Base-by-base conservation (phyloP, 1,140 invertebrate genomes). In the Apis laboriosa region DNA sequence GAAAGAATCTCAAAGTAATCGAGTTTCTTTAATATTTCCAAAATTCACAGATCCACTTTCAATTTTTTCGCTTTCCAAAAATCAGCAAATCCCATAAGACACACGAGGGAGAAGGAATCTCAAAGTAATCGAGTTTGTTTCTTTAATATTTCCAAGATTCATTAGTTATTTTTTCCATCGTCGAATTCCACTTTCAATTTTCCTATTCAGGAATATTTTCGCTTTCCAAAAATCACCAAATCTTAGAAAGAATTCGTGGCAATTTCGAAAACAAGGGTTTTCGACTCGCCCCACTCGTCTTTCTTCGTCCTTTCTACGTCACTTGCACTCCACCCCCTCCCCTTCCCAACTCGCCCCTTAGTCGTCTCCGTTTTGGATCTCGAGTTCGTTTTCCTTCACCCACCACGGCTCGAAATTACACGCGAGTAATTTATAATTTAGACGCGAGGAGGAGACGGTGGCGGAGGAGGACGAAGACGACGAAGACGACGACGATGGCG, bases 381-480 rank as follows among this genome's bases (percentile, higher is more conserved):
- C 63, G 80, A 75, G 75, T 83, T 85, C 77, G 60, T 86, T 76
- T 55, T 72, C 51, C 58, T 51, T 15, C 53, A 43, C 66, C 66
- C 43, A 15, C 73, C 55, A 21, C 67, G 70, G 51, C 21, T 80
- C 72, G 74, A 77, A 86, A 90, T 88, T 89, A 74, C 78, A 89
- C 71, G 71, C 70, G 79, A 86, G 80, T 86, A 90, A 86, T 89
- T 90, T 90, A 89, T 88, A 89, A 88, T 89, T 86, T 88, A 89
- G 55, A 83, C 63, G 88, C 68, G 24, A n/a, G n/a, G 56, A n/a
- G 56, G 19, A 53, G 58, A 28, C 55, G 61, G 17, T 28, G 56
- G 17, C 24, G 51, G 21, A 21, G 58, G 43, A 75, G 3, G 24
- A 43, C 53, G 53, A 56, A 17, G 58, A 71, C 43, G 34, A 64